These are phyloP conservation scores for Peromyscus attwateri DNA, from an alignment of 2,797 vertebrate species.

Conservation along the genomic window DNA sequence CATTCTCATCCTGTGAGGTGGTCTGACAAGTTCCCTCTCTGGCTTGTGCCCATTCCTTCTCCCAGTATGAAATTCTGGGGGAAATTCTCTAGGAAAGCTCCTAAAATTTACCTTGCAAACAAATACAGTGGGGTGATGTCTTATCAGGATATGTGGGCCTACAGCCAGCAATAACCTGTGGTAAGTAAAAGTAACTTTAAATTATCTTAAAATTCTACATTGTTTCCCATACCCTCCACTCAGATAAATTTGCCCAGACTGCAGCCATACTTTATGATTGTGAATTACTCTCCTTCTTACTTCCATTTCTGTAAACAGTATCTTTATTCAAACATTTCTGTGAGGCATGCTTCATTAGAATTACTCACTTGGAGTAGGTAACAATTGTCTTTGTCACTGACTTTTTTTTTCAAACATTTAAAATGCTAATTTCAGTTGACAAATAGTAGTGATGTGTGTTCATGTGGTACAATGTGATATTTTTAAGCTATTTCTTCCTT, in stretches of 20 bases:
- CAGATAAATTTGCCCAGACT: neutral
- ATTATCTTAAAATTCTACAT: neutral
- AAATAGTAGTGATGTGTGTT: neutral
- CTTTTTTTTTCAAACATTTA: neutral
- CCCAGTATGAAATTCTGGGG: neutral
- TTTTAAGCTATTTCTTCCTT: neutral
- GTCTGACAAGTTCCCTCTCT: neutral
- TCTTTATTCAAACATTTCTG: neutral
- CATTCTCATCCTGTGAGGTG: neutral
- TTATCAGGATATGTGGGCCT: neutral
- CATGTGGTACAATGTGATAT: neutral
- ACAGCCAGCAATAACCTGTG: neutral
- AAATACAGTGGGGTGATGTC: neutral
- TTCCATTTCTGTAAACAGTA: constrained; percentile 3
- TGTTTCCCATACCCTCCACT: neutral
- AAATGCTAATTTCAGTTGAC: neutral
- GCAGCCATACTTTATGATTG: neutral
- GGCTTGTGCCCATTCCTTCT: neutral
- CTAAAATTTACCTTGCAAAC: neutral
- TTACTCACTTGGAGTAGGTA: neutral
- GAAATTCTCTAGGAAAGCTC: neutral
- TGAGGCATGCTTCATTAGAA: neutral
- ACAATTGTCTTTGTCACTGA: neutral
- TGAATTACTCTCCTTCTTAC: neutral
- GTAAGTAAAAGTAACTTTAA: neutral